Conservation (phyloP, 2,113 vertebrate genomes). For the Sebastes schlegelii region DNA sequence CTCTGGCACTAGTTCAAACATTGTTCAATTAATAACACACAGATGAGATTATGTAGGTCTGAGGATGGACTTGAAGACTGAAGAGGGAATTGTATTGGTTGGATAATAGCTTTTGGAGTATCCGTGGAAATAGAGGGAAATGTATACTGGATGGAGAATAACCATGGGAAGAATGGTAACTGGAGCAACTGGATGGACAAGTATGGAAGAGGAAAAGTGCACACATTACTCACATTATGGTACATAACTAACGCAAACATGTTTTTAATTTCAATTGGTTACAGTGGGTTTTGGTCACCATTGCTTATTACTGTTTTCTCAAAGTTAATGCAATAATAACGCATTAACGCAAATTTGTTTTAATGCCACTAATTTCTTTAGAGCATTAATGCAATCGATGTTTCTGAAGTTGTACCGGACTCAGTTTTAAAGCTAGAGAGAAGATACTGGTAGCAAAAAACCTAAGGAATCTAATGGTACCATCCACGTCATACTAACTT, state of each 20-base stretch:
- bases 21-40: slow-evolving; percentile 20
- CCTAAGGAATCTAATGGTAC: no score
- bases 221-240: neutral
- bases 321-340: no score
- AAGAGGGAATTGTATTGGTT: slow-evolving; percentile 26
- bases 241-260: neutral
- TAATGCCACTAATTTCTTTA: no score
- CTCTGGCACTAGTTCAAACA: slow-evolving; percentile 9
- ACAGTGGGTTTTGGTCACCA: neutral
- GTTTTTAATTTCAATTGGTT: neutral
- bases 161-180: neutral
- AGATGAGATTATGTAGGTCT: slow-evolving; percentile 43
- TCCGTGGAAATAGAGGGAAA: neutral
- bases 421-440: no score
- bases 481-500: no score
- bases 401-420: no score
- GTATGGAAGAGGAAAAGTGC: neutral
- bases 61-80: slow-evolving; percentile 25
- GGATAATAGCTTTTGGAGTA: slow-evolving; percentile 26
- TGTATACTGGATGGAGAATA: neutral
- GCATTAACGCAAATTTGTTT: no score
- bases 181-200: neutral
- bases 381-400: no score
- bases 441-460: no score
- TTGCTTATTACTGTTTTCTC: no score